Evolutionary conservation across 1,140 invertebrate genomes (phyloP), one percentile per base, ranked within the genome.

Genomic region (Doryteuthis pealeii): DNA sequence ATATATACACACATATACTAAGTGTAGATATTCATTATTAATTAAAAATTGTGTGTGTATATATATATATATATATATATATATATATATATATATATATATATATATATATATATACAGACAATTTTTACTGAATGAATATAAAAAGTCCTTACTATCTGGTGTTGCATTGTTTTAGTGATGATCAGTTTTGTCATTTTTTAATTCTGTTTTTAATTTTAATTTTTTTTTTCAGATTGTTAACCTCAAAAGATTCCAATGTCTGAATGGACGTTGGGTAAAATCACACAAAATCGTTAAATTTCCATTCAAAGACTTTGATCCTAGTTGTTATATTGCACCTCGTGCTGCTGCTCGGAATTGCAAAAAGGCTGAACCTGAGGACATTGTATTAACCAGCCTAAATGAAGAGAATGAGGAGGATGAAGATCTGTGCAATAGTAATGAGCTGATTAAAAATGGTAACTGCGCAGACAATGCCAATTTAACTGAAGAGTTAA

Each of bases 231-330:
- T 89, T 26, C 86, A 95, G 94, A 94, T 96, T 83, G 91, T 96
- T 12, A 95, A 96, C 84, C 85, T 96, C 72, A 96, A 96, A 84
- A 90, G 95, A 35, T 96, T 96, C 87, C 95, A 96, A 87, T 94
- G 92, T 82, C 91, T 95, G 10, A 94, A 94, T 85, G 93, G 91
- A 1, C 93, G 94, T 83, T 96, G 94, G 94, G 92, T 96, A n/a
- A 96, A 96, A 85, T 96, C 94, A 0, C 94, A 95, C 83, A 96
- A 96, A 86, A 93, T 94, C 65, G 95, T 96, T 0, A 92, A 94
- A 82, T 96, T 96, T 84, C 94, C 94, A 0, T 92, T 93, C 76
- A 90, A 92, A 74, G 90, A 94, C 82, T 95, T 96, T 85, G 93
- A 96, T 86, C 94, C 93, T 2, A 80, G 82, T 5, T 75, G 78